A percentile compares a stretch with the other conserved stretches of the same genome.
phyloP scores from a whole-genome alignment of 2,888 invertebrate genomes.

The Xylocampa areola region DNA sequence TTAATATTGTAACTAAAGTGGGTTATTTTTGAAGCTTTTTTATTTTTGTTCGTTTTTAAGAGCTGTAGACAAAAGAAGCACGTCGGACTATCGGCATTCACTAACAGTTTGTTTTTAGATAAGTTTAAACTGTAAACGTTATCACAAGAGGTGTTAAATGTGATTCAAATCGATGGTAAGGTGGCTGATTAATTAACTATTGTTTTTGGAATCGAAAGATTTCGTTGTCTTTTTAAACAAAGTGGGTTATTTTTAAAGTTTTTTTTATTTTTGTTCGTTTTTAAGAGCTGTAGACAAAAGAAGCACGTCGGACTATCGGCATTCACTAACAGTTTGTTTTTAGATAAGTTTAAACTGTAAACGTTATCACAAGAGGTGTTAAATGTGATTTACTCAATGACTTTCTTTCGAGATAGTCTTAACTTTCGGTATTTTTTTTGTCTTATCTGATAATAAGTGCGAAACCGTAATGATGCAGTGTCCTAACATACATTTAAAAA shows the following conservation, averaged over 20 bases:
- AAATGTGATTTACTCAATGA: constrained; percentile 41
- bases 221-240: constrained; percentile 21
- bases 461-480: no score
- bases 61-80: constrained; percentile 23
- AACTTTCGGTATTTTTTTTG: no score
- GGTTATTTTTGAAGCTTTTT: constrained; percentile 10
- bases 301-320: constrained; percentile 15
- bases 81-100: constrained; percentile 15
- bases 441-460: no score
- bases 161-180: constrained; percentile 34
- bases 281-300: constrained; percentile 22
- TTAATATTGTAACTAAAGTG: no score
- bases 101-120: constrained; percentile 20
- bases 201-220: constrained; percentile 34
- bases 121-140: constrained; percentile 27
- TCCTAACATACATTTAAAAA: no score
- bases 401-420: not conserved
- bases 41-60: constrained; percentile 10
- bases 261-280: constrained; percentile 15
- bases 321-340: constrained; percentile 11
- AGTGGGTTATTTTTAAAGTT: constrained; percentile 5
- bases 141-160: constrained; percentile 50
- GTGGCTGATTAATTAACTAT: constrained; percentile 13
- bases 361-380: constrained; percentile 52
- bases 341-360: constrained; percentile 24